phyloP scores from a whole-genome alignment of 2,113 vertebrate species.

The Dolichotis patagonum region DNA sequence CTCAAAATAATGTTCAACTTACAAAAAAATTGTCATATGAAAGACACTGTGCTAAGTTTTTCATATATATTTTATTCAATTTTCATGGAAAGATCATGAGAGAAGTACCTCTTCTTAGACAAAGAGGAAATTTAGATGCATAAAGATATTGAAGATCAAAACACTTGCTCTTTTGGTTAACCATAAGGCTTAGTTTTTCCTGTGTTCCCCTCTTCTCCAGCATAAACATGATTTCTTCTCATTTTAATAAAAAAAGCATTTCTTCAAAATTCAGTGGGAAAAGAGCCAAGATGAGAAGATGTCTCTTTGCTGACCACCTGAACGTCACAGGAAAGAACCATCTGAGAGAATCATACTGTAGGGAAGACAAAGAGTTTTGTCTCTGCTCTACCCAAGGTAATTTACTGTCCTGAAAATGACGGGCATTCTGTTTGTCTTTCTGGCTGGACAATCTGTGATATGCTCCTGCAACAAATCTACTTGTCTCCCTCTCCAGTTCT shows the following conservation, averaged over 20 bases:
- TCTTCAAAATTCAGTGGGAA: conserved; percentile 32
- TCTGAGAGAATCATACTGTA: neutral
- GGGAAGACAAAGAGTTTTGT: neutral
- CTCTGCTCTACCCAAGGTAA: neutral
- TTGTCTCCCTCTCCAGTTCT: neutral
- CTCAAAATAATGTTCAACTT: neutral
- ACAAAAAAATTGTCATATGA: neutral
- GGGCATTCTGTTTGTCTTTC: neutral
- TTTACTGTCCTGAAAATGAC: neutral
- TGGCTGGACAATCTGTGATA: neutral
- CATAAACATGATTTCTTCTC: neutral
- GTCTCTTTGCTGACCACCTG: neutral
- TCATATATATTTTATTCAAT: neutral
- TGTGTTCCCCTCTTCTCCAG: neutral
- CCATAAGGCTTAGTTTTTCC: neutral
- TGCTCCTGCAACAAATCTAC: neutral
- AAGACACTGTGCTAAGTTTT: neutral
- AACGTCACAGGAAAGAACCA: neutral
- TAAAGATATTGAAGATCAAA: neutral
- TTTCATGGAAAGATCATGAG: neutral
- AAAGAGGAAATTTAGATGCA: neutral
- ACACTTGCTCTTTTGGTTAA: neutral
- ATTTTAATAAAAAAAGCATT: neutral
- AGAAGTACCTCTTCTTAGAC: neutral
- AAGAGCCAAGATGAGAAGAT: neutral